Conservation (phyloP, 2,797 vertebrate species). For the Gallinago nigripennis region DNA sequence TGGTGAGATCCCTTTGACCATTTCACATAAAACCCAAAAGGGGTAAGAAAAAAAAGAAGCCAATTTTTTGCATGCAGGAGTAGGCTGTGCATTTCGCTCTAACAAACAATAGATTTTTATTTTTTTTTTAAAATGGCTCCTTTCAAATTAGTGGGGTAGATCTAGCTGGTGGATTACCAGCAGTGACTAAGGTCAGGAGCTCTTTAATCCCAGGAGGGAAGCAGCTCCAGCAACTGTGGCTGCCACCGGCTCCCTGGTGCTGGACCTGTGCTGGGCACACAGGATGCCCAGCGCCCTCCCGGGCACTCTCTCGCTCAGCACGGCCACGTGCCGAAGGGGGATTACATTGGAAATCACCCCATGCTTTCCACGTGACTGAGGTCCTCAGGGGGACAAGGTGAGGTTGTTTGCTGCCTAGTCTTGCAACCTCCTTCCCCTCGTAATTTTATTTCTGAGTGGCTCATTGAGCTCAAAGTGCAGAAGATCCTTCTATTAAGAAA, state of each 20-base stretch:
- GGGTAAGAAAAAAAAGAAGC: neutral
- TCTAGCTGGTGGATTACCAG: neutral
- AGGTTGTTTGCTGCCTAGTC: neutral
- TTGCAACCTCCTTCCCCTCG: neutral
- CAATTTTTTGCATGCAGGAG: neutral
- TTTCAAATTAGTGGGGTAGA: neutral
- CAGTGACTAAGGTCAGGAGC: neutral
- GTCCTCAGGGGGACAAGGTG: neutral
- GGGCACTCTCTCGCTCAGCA: accelerated
- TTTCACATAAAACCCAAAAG: neutral
- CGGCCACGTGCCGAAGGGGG: accelerated
- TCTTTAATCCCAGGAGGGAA: slow-evolving; percentile 10
- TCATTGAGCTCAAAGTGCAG: neutral
- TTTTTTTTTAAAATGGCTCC: neutral
- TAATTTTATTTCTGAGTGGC: neutral
- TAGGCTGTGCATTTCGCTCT: neutral
- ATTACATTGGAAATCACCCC: neutral
- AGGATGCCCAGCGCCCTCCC: accelerated
- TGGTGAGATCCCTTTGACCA: neutral
- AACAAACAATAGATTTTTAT: neutral
- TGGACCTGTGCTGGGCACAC: neutral
- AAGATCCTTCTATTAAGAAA: neutral
- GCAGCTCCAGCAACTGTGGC: neutral
- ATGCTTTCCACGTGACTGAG: accelerated
- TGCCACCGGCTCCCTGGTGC: neutral